Percentiles rank a stretch among this genome's conserved stretches.
These are phyloP conservation scores for Leuctra nigra DNA, from an alignment of 2,888 invertebrate genomes.

Conservation along the genomic window DNA sequence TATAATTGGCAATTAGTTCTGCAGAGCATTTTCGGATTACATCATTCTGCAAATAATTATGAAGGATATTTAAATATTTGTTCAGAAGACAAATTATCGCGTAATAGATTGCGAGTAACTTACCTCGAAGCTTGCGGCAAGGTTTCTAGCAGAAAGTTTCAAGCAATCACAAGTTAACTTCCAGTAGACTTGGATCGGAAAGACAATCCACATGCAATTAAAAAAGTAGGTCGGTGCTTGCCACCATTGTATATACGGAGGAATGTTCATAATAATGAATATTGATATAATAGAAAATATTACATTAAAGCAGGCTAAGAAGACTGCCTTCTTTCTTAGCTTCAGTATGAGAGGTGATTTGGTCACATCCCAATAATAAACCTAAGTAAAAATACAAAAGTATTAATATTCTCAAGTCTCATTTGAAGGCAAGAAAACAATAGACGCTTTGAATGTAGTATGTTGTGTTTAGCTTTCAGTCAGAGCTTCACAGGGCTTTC, in stretches of 20 bases:
- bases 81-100: too few species aligned
- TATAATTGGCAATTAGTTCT: not conserved
- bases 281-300: not conserved
- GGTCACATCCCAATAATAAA: not conserved
- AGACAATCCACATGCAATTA: not conserved
- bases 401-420: too few species aligned
- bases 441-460: too few species aligned
- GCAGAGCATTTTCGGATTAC: not conserved
- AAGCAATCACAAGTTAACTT: not conserved
- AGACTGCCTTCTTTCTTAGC: not conserved
- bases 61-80: too few species aligned
- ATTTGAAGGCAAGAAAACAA: too few species aligned
- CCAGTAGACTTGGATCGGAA: not conserved
- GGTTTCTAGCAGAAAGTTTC: not conserved
- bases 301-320: not conserved
- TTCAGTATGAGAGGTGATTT: not conserved
- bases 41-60: too few species aligned
- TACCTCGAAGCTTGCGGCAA: not conserved
- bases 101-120: not conserved
- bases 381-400: too few species aligned
- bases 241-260: not conserved
- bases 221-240: not conserved
- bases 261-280: not conserved
- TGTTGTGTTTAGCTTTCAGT: too few species aligned
- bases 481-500: too few species aligned